Base-by-base conservation (phyloP, 2,797 vertebrate genomes). In the Scarus forsteni region DNA sequence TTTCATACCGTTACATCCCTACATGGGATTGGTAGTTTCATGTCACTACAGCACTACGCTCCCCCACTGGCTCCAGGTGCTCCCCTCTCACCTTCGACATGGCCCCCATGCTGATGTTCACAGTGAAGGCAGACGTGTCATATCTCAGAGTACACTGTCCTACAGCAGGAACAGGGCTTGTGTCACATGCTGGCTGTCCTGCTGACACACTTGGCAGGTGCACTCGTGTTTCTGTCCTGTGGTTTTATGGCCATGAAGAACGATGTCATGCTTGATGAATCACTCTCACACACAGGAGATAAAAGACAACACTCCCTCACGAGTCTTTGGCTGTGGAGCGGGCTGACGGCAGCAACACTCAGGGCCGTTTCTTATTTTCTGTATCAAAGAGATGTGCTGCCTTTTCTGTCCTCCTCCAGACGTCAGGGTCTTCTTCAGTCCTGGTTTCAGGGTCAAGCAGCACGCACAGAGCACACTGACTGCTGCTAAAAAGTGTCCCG, bases 121-220 rank as follows among this genome's bases (percentile, higher is more conserved):
- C 27, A 27, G 27, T 27, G 27, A 27, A 27, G 27, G 27, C 27
- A 27, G 4, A 27, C 27, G 2, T 27, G 2, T 27, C 27, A 27
- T 27, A 27, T 27, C 2, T 27, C 4, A 27, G 2, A 27, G 27
- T 27, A 27, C 4, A 27, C 27, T 2, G 4, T 27, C 2, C 4
- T 27, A 27, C 27, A 2, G 27, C 27, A 27, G 2, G 27, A 27
- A 27, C 27, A 27, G 6, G 6, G 5, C 42, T 51, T 46, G 15
- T 27, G 49, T 42, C 45, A 79, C 72, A 54, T 65, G 46, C 36
- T 60, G 27, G 40, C 43, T 59, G 45, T 53, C 48, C 51, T 61
- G 62, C 57, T 58, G 66, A 35, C 68, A 72, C 50, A 2, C 4
- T 36, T 46, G 49, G 39, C 59, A 53, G 60, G 18, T 73, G 57